A percentile compares a stretch with the other conserved stretches of the same genome.
These are phyloP conservation scores for Hirundo rustica DNA, from an alignment of 2,797 vertebrate species.

Conservation along the genomic window DNA sequence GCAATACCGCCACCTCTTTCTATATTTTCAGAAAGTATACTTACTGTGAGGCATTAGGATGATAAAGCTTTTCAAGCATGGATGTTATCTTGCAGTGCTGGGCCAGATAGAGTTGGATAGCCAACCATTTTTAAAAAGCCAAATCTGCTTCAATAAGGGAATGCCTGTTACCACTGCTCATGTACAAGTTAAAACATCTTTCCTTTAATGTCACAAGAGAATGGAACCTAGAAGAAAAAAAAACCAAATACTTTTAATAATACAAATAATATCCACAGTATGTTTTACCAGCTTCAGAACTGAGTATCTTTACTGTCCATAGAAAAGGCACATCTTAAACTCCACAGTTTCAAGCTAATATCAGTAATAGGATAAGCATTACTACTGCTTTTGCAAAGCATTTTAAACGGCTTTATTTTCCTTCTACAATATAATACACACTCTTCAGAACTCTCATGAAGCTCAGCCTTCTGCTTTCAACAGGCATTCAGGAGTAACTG, in stretches of 20 bases:
- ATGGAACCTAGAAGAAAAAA: not conserved
- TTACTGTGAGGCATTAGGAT: not conserved
- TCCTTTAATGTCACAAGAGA: not conserved
- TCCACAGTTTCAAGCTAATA: not conserved
- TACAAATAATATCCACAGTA: not conserved
- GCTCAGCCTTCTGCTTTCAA: not conserved
- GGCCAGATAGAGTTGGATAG: not conserved
- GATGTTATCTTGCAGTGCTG: not conserved
- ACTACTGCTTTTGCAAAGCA: not conserved
- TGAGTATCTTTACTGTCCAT: not conserved
- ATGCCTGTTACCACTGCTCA: not conserved
- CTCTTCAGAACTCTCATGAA: not conserved
- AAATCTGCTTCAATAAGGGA: not conserved
- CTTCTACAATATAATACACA: not conserved
- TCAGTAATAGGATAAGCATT: not conserved
- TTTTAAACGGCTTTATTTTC: not conserved
- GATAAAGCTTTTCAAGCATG: not conserved
- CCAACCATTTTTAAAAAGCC: not conserved
- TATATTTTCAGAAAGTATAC: not conserved
- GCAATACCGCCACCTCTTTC: not conserved
- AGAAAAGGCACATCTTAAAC: not conserved
- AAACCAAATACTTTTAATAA: not conserved
- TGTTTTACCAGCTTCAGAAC: not conserved
- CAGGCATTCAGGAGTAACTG: not conserved
- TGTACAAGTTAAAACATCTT: not conserved